Conservation (phyloP, 2,888 invertebrate species). For the Ellobium chinense region DNA sequence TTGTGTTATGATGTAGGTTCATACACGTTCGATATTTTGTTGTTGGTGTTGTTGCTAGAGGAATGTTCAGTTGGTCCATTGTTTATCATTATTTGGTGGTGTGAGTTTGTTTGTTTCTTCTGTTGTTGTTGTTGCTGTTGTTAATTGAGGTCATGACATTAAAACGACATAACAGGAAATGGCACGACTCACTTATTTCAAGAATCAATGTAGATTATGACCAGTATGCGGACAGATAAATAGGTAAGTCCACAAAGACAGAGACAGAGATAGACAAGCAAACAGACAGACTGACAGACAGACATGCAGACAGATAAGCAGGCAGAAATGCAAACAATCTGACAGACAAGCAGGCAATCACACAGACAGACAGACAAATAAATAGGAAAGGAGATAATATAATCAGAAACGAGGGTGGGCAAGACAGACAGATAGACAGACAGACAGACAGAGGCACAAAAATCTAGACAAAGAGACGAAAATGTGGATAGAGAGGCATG, state of each 20-base stretch:
- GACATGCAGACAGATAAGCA: neutral
- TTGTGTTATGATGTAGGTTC: too few relatives aligned
- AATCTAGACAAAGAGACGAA: neutral
- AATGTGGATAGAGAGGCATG: neutral
- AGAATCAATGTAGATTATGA: too few relatives aligned
- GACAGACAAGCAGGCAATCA: neutral
- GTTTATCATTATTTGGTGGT: too few relatives aligned
- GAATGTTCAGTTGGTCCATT: too few relatives aligned
- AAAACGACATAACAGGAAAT: too few relatives aligned
- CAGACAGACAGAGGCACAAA: neutral
- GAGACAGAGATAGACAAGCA: neutral
- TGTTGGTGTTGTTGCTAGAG: too few relatives aligned
- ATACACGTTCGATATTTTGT: too few relatives aligned
- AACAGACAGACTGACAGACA: neutral
- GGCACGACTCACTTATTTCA: too few relatives aligned
- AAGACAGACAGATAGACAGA: neutral
- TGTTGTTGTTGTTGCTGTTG: too few relatives aligned
- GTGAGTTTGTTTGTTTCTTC: too few relatives aligned
- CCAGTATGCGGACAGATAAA: neutral
- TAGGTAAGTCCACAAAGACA: neutral
- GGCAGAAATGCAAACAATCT: neutral
- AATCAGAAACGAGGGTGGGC: neutral
- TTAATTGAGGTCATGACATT: too few relatives aligned
- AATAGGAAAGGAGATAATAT: neutral
- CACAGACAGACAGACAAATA: neutral